Percentiles rank a stretch among this genome's conserved stretches.
Evolutionary conservation across 2,797 vertebrate species (phyloP).

Genomic region (Enteromius paludinosus): DNA sequence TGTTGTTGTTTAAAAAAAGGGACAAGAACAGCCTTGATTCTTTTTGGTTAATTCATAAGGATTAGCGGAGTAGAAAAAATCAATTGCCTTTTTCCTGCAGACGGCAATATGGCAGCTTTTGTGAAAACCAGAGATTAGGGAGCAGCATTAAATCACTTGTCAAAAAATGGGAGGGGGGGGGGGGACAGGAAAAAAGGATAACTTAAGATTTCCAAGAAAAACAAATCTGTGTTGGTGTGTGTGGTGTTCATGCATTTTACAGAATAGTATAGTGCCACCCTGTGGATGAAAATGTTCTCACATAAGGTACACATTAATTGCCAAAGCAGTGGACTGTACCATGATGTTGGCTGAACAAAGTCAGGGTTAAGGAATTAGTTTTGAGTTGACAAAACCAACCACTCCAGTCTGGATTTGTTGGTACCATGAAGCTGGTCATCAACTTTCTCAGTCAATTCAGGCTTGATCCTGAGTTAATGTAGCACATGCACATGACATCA

Average conservation of each 20-base stretch:
- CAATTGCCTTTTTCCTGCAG: slow-evolving; percentile 19
- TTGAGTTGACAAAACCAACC: too few relatives aligned
- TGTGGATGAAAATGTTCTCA: slow-evolving; percentile 10
- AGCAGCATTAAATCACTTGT: slow-evolving; percentile 33
- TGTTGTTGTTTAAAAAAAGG: background rate
- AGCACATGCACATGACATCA: too few relatives aligned
- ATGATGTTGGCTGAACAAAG: too few relatives aligned
- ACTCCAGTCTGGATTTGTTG: too few relatives aligned
- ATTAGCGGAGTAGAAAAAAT: slow-evolving; percentile 17
- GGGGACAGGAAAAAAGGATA: background rate
- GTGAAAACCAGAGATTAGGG: slow-evolving; percentile 17
- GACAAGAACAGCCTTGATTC: background rate
- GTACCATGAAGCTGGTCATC: too few relatives aligned
- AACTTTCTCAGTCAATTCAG: too few relatives aligned
- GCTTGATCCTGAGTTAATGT: too few relatives aligned
- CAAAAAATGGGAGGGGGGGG: slow-evolving; percentile 3
- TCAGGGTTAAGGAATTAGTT: too few relatives aligned
- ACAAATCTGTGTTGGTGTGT: background rate
- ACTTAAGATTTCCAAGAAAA: background rate
- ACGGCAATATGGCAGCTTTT: slow-evolving; percentile 28
- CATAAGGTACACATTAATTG: background rate
- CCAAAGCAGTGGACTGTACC: background rate
- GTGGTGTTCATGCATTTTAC: background rate
- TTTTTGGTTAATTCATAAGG: slow-evolving; percentile 26
- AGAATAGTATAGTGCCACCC: slow-evolving; percentile 38